These are phyloP conservation scores for Drosophila bocki DNA, from an alignment of 1,140 invertebrate species.

Conservation along the genomic window DNA sequence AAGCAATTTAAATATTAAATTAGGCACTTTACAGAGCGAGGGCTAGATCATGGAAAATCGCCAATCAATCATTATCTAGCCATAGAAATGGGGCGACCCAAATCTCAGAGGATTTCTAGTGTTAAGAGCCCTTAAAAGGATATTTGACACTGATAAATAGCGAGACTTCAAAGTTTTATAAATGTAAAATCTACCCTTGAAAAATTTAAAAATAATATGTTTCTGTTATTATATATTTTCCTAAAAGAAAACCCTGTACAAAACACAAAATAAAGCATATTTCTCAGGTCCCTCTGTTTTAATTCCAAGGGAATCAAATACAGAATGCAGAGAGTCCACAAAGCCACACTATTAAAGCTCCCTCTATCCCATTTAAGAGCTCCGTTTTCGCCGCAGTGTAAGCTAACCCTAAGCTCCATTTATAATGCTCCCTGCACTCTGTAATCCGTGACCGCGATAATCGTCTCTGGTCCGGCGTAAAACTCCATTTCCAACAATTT, in stretches of 20 bases:
- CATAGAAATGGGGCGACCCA: constrained; percentile 1
- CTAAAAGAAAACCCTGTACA: not conserved
- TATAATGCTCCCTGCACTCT: constrained; percentile 49
- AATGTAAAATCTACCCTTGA: not conserved
- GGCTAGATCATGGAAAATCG: constrained; percentile 17
- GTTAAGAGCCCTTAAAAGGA: not conserved
- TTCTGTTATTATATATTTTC: not conserved
- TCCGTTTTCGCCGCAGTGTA: constrained; percentile 28
- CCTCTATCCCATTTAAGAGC: not conserved
- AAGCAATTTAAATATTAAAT: constrained; percentile 57
- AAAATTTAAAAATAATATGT: not conserved
- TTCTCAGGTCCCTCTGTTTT: not conserved
- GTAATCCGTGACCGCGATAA: constrained; percentile 52
- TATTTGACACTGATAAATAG: not conserved
- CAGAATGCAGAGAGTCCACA: not conserved
- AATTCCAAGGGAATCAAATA: not conserved
- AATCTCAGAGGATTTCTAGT: constrained; percentile 2
- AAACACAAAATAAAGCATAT: not conserved
- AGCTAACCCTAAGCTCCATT: constrained; percentile 39
- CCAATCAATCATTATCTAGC: constrained; percentile 48
- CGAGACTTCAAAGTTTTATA: not conserved
- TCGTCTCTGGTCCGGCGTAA: constrained; percentile 55
- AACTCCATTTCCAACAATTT: constrained; percentile 60
- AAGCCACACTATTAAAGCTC: not conserved
- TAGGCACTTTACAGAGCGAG: constrained; percentile 24